A percentile compares a stretch with the other conserved stretches of the same genome.
Evolutionary conservation across 2,888 invertebrate genomes (phyloP).

Genomic region (Himalopsyche anomala): DNA sequence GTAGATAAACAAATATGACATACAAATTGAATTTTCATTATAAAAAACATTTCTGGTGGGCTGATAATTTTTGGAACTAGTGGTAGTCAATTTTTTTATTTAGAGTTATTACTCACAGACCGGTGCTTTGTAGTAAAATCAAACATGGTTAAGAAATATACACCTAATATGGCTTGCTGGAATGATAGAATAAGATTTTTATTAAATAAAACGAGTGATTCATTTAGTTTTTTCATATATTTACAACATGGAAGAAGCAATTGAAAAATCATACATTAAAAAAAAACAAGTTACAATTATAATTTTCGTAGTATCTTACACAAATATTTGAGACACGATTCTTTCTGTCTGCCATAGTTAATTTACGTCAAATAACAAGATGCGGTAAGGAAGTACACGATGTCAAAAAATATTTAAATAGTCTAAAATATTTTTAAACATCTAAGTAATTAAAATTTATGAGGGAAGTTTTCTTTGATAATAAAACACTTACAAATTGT

Average conservation of each 20-base stretch:
- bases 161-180: too few species aligned
- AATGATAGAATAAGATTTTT: too few species aligned
- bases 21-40: too few species aligned
- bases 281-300: conserved; percentile 60
- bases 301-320: conserved; percentile 52
- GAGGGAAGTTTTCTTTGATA: conserved; percentile 34
- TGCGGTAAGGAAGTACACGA: background rate
- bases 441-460: conserved; percentile 19
- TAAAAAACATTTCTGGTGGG: too few species aligned
- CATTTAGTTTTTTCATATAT: conserved; percentile 63
- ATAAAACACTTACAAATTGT: conserved; percentile 14
- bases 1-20: too few species aligned
- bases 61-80: too few species aligned
- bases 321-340: conserved; percentile 31
- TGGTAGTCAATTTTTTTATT: too few species aligned
- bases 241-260: conserved; percentile 65
- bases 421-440: conserved; percentile 22
- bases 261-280: conserved; percentile 61
- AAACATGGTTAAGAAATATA: too few species aligned
- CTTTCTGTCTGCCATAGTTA: background rate
- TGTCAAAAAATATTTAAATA: conserved; percentile 43
- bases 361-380: background rate
- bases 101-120: too few species aligned
- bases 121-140: too few species aligned
- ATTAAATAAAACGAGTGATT: conserved; percentile 47